These are phyloP conservation scores for Chamaea fasciata DNA, from an alignment of 2,113 vertebrate genomes.

Conservation along the genomic window DNA sequence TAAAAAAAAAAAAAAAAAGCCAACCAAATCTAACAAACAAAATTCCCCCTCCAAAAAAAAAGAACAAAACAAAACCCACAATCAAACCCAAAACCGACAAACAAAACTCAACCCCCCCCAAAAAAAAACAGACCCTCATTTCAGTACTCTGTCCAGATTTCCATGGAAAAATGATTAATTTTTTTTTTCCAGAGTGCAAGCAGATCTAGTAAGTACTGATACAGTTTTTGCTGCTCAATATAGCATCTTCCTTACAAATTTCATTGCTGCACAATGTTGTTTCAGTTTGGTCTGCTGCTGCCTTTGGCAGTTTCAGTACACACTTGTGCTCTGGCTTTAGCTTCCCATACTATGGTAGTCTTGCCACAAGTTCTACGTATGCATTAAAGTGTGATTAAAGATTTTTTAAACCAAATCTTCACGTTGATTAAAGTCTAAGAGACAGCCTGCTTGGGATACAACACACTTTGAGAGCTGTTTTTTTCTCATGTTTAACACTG, in stretches of 20 bases:
- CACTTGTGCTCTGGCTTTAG: not conserved
- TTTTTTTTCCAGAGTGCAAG: accelerated
- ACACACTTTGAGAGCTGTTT: not conserved
- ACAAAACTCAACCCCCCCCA: not conserved
- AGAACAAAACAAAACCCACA: not conserved
- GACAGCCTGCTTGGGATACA: not conserved
- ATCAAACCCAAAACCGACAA: not conserved
- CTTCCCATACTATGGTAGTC: not conserved
- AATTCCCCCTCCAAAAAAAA: not conserved
- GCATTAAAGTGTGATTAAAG: not conserved
- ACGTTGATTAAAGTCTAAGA: not conserved
- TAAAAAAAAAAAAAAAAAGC: no score
- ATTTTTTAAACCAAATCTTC: not conserved
- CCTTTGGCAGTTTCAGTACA: not conserved
- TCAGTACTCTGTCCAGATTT: not conserved
- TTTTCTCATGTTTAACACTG: not conserved
- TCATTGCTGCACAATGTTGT: not conserved
- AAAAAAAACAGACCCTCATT: not conserved
- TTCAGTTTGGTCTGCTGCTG: not conserved
- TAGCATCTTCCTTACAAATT: not conserved
- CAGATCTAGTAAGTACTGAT: not conserved
- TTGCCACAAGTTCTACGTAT: not conserved
- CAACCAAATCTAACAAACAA: not conserved
- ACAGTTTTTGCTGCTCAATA: not conserved
- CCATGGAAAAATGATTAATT: not conserved